Base-by-base conservation (phyloP, 2,113 vertebrate genomes). In the Dermatemys mawii region DNA sequence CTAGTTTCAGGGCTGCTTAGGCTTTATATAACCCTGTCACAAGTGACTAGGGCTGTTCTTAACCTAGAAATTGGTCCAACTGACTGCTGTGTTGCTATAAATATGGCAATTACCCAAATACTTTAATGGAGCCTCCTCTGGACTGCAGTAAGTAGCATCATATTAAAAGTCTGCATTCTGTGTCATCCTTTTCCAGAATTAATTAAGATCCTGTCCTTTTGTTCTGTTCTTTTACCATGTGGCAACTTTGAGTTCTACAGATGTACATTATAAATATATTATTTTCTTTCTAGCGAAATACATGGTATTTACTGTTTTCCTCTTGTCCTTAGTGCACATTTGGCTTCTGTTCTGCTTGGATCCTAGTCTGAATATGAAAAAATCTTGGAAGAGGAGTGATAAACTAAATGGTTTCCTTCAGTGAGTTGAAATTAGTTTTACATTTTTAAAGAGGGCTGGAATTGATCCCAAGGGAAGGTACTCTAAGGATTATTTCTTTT, bases 381-480 rank as follows among this genome's bases (percentile, higher is more conserved):
- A 48, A 76, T 76, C 41, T 76, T 80, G 51, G 51, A 87, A 93
- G 85, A 67, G 35, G 8, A 91, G 11, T 57, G 79, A 84, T 55
- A 26, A 84, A 93, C 27, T 86, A 81, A 92, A 87, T 53, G 17
- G 8, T 21, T 2, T 8, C 41, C 46, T 32, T 86, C n/a, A 26
- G 19, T 60, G 75, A 67, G 81, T 91, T 87, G 87, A 76, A 95
- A 85, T 83, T 60, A 93, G 17, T 26, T 91, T 80, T 78, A 88
- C 57, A 76, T 81, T 88, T 94, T 85, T 83, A 87, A 81, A 81
- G 83, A 3, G 41, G 9, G 19, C 88, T 24, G 53, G 53, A 49
- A 29, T 82, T 55, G 75, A 12, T 87, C 70, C 78, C 35, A 89
- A 46, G 84, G 86, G 86, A 81, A 60, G 8, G 88, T 87, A 32